Conservation (phyloP, 2,888 invertebrate species). For the Tribolium freemani region DNA sequence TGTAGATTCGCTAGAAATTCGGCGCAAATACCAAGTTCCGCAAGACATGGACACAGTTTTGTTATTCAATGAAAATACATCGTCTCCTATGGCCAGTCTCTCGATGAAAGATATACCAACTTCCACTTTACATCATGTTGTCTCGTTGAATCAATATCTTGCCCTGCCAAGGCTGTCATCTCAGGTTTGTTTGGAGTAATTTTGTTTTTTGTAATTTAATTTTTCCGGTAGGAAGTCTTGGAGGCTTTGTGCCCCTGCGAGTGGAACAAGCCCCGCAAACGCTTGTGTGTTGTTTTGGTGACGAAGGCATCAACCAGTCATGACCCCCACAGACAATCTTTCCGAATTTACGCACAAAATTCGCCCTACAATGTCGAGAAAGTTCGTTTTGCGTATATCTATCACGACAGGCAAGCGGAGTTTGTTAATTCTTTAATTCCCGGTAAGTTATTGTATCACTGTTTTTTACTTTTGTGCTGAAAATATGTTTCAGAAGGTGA, state of each 20-base stretch:
- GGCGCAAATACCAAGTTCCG: slow-evolving; percentile 80
- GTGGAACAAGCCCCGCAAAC: slow-evolving; percentile 82
- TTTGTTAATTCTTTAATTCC: slow-evolving; percentile 83
- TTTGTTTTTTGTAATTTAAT: neutral
- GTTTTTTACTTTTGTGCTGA: slow-evolving; percentile 30
- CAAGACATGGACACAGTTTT: slow-evolving; percentile 84
- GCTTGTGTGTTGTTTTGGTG: slow-evolving; percentile 85
- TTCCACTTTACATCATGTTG: slow-evolving; percentile 88
- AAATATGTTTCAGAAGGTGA: slow-evolving; percentile 70
- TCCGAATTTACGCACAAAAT: slow-evolving; percentile 80
- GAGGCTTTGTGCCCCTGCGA: slow-evolving; percentile 92
- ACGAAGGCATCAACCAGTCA: slow-evolving; percentile 75
- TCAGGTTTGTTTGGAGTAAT: slow-evolving; percentile 74
- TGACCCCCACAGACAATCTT: slow-evolving; percentile 76
- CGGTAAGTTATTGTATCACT: slow-evolving; percentile 63
- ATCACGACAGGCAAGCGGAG: slow-evolving; percentile 85
- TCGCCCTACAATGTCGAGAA: slow-evolving; percentile 77
- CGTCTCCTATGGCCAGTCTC: slow-evolving; percentile 86
- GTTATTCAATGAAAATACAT: slow-evolving; percentile 89
- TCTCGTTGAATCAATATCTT: slow-evolving; percentile 90
- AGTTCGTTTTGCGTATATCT: slow-evolving; percentile 91
- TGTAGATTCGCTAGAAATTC: slow-evolving; percentile 77
- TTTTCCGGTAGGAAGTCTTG: slow-evolving; percentile 72
- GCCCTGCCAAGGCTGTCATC: slow-evolving; percentile 91
- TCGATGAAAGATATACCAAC: slow-evolving; percentile 93